phyloP scores from a whole-genome alignment of 2,797 vertebrate genomes.

The Danionella dracula region DNA sequence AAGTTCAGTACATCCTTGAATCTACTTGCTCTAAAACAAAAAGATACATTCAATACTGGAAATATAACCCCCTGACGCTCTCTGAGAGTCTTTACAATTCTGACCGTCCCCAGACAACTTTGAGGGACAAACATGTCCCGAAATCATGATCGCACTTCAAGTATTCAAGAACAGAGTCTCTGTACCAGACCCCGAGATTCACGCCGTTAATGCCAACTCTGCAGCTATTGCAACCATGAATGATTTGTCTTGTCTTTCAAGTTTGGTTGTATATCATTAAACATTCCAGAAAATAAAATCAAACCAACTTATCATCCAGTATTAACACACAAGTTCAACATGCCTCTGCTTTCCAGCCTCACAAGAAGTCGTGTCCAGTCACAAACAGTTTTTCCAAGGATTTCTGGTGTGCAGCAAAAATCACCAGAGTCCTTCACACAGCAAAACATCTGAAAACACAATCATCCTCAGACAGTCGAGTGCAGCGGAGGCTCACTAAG shows the following conservation, averaged over 20 bases:
- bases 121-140: constrained; percentile 51
- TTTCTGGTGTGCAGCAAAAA: not conserved
- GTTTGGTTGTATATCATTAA: constrained; percentile 17
- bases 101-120: constrained; percentile 60
- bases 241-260: constrained; percentile 53
- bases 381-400: not conserved
- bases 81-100: constrained; percentile 48
- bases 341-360: not conserved
- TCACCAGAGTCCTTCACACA: not conserved
- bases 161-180: constrained; percentile 53
- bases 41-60: constrained; percentile 67
- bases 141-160: constrained; percentile 65
- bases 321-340: constrained; percentile 32
- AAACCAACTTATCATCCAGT: constrained; percentile 25
- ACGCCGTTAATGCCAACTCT: constrained; percentile 35
- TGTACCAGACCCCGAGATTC: constrained; percentile 18
- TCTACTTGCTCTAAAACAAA: constrained; percentile 48
- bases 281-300: constrained; percentile 16
- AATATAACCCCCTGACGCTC: constrained; percentile 52
- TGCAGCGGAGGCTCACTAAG: not conserved
- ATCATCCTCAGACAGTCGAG: not conserved
- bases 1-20: constrained; percentile 72
- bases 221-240: constrained; percentile 57
- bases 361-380: not conserved
- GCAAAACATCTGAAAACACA: not conserved